Base-by-base conservation (phyloP, 2,113 vertebrate species). In the Trematocara unimaculatum region DNA sequence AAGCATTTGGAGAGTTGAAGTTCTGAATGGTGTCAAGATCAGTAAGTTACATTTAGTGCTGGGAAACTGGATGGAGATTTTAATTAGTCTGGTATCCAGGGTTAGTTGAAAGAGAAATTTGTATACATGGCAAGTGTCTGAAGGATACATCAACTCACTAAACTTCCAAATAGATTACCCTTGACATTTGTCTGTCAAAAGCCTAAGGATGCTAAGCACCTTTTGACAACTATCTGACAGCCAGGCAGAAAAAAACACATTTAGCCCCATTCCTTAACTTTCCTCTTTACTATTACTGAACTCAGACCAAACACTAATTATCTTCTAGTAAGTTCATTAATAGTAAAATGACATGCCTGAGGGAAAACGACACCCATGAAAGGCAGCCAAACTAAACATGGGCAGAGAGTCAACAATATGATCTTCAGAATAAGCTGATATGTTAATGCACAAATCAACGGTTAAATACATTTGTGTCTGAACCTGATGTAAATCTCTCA, bases 161-260 rank as follows among this genome's bases (percentile, higher is more conserved):
- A 83, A 79, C 53, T 40, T 79, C 29, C 72, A 51, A 45, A 58
- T 35, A 45, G 47, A 87, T 79, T 40, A 81, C 56, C 81, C 38
- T 26, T 40, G 83, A 86, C 82, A 87, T 72, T 78, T 51, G 70
- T 79, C 62, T 89, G 77, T 81, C 82, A 85, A 74, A 89, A 83
- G 84, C 74, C 45, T 62, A 40, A 84, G 51, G 58, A 83, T 58
- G 78, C 54, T 3, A 80, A 81, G 17, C 70, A 74, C 74, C 40
- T 74, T 85, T 53, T 64, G 79, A 82, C 82, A 72, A 64, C 49
- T 51, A 67, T 80, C 78, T 84, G 80, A 87, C 83, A 81, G 23
- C 23, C 55, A 74, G 54, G 31, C 49, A 49, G 23, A n/a, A 58
- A 67, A 62, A 60, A 60, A 11, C 56, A 13, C 42, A 80, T 58